Percentiles rank a stretch among this genome's conserved stretches.
Evolutionary conservation across 2,113 vertebrate genomes (phyloP).

Genomic region (Ovis canadensis): DNA sequence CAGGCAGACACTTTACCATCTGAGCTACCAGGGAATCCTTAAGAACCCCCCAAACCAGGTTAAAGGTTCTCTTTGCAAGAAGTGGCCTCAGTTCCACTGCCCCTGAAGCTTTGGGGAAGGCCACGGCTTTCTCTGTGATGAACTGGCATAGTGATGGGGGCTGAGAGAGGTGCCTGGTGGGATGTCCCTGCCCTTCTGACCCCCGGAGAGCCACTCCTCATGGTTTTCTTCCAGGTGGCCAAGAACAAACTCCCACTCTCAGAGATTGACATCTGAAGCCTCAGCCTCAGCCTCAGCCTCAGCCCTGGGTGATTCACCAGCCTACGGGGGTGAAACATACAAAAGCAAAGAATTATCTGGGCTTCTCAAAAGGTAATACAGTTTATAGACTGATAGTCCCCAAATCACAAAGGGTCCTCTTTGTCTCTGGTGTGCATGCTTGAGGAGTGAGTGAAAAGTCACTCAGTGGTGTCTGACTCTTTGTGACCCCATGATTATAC

Average conservation of each 20-base stretch:
- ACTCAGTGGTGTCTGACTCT: neutral
- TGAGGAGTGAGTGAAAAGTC: neutral
- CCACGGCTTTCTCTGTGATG: neutral
- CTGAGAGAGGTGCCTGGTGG: neutral
- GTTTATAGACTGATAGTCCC: neutral
- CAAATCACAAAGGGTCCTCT: neutral
- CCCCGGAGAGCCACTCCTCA: neutral
- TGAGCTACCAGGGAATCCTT: neutral
- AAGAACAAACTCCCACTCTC: neutral
- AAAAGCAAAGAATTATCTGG: neutral
- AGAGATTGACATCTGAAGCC: neutral
- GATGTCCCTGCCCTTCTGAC: neutral
- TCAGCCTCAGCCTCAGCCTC: neutral
- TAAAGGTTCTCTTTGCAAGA: neutral
- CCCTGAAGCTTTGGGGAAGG: neutral
- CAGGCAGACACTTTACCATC: too few species aligned
- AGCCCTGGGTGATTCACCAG: neutral
- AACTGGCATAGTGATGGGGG: neutral
- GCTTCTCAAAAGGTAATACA: neutral
- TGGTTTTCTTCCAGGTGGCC: neutral
- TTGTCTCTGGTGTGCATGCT: neutral
- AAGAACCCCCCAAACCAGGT: neutral
- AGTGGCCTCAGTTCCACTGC: neutral
- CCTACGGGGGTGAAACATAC: neutral
- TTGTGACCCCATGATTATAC: neutral